A percentile compares a stretch with the other conserved stretches of the same genome.
These are phyloP conservation scores for Chymomyza amoena DNA, from an alignment of 2,888 invertebrate genomes.

Conservation along the genomic window DNA sequence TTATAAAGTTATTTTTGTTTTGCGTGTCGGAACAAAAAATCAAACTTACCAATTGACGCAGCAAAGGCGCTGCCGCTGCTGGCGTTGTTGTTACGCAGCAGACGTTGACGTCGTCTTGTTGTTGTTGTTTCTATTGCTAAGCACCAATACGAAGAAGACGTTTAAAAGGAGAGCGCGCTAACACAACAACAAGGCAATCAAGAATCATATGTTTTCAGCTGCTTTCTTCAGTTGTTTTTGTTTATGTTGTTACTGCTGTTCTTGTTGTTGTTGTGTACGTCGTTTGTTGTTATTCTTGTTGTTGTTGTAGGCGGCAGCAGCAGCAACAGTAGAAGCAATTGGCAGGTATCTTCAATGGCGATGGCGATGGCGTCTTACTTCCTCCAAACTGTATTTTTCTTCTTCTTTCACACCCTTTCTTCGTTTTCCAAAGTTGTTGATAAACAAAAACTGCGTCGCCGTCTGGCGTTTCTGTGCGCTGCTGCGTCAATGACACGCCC, in stretches of 20 bases:
- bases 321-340: conserved; percentile 51
- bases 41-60: conserved; percentile 59
- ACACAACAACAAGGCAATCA: conserved; percentile 65
- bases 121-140: conserved; percentile 24
- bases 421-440: conserved; percentile 24
- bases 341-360: not conserved
- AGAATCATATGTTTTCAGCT: conserved; percentile 74
- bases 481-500: conserved; percentile 29
- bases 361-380: not conserved
- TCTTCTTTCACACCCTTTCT: conserved; percentile 1
- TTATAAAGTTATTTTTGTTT: conserved; percentile 26
- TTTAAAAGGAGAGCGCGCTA: conserved; percentile 25
- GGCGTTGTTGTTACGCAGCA: conserved; percentile 52
- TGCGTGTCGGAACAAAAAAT: conserved; percentile 41
- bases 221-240: conserved; percentile 16
- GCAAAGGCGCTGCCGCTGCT: conserved; percentile 41
- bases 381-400: not conserved
- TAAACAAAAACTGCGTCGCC: conserved; percentile 53
- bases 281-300: conserved; percentile 26
- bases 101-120: conserved; percentile 49
- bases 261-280: conserved; percentile 41
- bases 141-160: not conserved
- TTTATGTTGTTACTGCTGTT: conserved; percentile 1
- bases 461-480: conserved; percentile 12
- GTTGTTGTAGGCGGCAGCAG: conserved; percentile 58